Evolutionary conservation across 2,888 invertebrate species (phyloP).

Genomic region (Pyralis farinalis): DNA sequence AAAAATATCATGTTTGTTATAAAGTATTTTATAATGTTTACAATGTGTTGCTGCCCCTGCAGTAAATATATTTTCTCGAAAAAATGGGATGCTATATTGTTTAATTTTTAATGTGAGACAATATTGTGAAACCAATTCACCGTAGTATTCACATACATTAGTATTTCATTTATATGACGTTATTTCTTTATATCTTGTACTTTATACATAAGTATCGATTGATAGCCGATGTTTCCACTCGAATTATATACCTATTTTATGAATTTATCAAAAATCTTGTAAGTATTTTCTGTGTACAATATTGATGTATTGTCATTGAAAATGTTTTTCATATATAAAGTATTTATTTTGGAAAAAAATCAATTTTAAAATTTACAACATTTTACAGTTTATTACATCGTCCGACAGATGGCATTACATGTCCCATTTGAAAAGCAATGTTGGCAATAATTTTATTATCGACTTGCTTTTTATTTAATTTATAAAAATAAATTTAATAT

Average conservation of each 20-base stretch:
- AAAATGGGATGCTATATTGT: slow-evolving; percentile 13
- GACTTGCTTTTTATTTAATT: slow-evolving; percentile 1
- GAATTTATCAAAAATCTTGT: neutral
- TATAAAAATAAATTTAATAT: slow-evolving; percentile 3
- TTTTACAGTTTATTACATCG: neutral
- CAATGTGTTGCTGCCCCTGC: slow-evolving; percentile 9
- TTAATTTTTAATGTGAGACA: slow-evolving; percentile 18
- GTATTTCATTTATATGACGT: neutral
- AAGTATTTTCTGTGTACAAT: slow-evolving; percentile 4
- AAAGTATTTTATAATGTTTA: slow-evolving; percentile 14
- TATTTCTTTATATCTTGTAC: too few species aligned
- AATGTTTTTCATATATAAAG: neutral
- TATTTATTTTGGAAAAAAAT: slow-evolving; percentile 1
- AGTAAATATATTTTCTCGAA: slow-evolving; percentile 9
- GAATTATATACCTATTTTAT: too few species aligned
- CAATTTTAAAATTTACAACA: neutral
- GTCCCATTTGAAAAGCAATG: neutral
- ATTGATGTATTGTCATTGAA: slow-evolving; percentile 1
- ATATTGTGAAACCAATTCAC: slow-evolving; percentile 14
- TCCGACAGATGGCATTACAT: slow-evolving; percentile 7
- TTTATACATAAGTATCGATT: neutral
- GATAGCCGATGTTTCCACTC: too few species aligned
- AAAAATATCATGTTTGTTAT: slow-evolving; percentile 12
- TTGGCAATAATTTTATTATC: neutral
- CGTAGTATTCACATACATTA: neutral